Evolutionary conservation across 2,888 invertebrate genomes (phyloP).

Genomic region (Pasiphila rectangulata): DNA sequence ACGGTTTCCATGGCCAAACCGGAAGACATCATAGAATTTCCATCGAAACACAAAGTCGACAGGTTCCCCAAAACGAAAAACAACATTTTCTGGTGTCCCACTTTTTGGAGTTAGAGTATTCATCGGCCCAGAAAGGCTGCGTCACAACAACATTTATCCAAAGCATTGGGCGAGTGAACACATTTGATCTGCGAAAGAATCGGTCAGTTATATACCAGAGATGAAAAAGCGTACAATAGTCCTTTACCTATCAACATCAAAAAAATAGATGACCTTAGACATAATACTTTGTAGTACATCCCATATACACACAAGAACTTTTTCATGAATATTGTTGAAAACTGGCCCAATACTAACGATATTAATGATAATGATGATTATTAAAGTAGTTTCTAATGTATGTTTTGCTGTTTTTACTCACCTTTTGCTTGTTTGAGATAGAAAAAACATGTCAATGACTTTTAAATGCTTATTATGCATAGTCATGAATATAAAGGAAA

Average conservation of each 20-base stretch:
- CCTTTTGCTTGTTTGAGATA: slow-evolving; percentile 6
- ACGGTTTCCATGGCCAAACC: slow-evolving; percentile 10
- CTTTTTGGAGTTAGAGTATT: slow-evolving; percentile 10
- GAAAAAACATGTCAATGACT: slow-evolving; percentile 13
- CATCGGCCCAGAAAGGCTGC: slow-evolving; percentile 2
- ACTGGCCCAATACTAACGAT: slow-evolving; percentile 6
- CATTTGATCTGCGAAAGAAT: slow-evolving; percentile 13
- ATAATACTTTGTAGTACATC: slow-evolving; percentile 11
- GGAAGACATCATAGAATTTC: slow-evolving; percentile 11
- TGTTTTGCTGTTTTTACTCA: slow-evolving; percentile 1
- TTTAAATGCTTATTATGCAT: slow-evolving; percentile 3
- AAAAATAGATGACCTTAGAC: slow-evolving; percentile 15
- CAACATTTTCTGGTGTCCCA: slow-evolving; percentile 9
- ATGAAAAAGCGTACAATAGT: slow-evolving; percentile 8
- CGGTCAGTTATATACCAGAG: slow-evolving; percentile 7
- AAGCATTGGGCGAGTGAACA: slow-evolving; percentile 5
- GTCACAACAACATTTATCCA: slow-evolving; percentile 8
- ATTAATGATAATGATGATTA: slow-evolving; percentile 6
- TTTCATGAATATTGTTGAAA: slow-evolving; percentile 12
- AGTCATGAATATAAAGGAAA: background rate
- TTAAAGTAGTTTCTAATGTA: slow-evolving; percentile 5
- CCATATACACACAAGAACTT: slow-evolving; percentile 4
- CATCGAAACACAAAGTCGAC: slow-evolving; percentile 7
- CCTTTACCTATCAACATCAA: slow-evolving; percentile 11
- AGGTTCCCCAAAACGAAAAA: slow-evolving; percentile 2